phyloP scores from a whole-genome alignment of 2,113 vertebrate species.

The Cyprinodon brontotheroides region DNA sequence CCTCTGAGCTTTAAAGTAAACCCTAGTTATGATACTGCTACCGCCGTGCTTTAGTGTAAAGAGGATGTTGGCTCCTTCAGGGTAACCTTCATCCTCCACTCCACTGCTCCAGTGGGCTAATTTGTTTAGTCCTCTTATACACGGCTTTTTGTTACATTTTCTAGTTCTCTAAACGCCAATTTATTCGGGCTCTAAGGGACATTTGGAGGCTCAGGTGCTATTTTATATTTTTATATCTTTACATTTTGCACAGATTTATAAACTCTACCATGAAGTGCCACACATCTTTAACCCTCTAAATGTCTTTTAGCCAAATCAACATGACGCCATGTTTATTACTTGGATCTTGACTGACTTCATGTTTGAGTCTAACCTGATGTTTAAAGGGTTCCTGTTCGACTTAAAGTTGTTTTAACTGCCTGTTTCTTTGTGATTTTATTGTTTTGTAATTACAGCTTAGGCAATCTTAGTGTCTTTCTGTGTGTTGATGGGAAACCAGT shows the following conservation, averaged over 20 bases:
- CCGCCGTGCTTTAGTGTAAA: background rate
- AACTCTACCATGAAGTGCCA: background rate
- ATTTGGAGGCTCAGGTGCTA: background rate
- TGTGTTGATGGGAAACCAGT: background rate
- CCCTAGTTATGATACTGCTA: background rate
- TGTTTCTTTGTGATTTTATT: background rate
- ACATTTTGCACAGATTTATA: constrained; percentile 34
- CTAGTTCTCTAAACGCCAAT: background rate
- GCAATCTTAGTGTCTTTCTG: background rate
- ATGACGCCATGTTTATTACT: background rate
- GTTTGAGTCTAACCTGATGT: background rate
- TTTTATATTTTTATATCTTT: constrained; percentile 7
- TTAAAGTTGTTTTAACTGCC: background rate
- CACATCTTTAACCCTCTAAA: background rate
- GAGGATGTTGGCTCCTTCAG: no score
- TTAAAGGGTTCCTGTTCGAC: background rate
- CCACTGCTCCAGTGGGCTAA: background rate
- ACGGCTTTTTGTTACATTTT: background rate
- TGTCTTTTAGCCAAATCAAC: background rate
- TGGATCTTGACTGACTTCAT: background rate
- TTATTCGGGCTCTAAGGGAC: background rate
- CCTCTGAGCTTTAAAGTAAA: background rate
- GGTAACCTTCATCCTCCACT: background rate
- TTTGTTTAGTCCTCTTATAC: background rate
- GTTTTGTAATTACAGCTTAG: background rate